These are phyloP conservation scores for Rhabdophis nuchalis DNA, from an alignment of 2,797 vertebrate species.

Conservation along the genomic window DNA sequence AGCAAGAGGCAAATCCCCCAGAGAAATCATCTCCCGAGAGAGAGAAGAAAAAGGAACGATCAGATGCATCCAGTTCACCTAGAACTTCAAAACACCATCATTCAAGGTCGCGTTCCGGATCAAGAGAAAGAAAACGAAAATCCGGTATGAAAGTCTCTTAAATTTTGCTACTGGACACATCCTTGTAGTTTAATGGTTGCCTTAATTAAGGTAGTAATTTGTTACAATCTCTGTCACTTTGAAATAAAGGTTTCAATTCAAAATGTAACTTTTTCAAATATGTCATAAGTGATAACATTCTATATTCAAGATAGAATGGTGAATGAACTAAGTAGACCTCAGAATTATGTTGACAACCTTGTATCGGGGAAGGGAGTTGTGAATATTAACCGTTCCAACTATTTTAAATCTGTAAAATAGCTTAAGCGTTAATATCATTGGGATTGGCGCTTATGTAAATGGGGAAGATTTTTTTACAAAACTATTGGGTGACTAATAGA, in stretches of 20 bases:
- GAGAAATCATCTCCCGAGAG: conserved; percentile 79
- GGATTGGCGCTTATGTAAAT: background rate
- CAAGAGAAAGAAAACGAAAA: conserved; percentile 83
- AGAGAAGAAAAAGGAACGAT: conserved; percentile 81
- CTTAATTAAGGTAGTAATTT: background rate
- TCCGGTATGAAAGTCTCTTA: conserved; percentile 66
- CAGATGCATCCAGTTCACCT: conserved; percentile 86
- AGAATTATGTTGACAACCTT: background rate
- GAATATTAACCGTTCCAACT: background rate
- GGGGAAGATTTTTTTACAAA: background rate
- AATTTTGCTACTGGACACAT: background rate
- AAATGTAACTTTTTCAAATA: background rate
- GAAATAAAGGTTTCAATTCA: background rate
- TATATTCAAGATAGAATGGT: background rate
- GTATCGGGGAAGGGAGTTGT: background rate
- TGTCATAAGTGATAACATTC: background rate
- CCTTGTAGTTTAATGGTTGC: background rate
- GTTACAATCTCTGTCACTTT: background rate
- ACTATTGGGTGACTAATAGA: conserved; percentile 20
- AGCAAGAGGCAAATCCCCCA: conserved; percentile 74
- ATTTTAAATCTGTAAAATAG: background rate
- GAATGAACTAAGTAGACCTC: background rate
- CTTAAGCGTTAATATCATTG: background rate
- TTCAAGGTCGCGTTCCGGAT: conserved; percentile 90
- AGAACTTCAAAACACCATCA: conserved; percentile 88